Evolutionary conservation across 2,113 vertebrate species (phyloP).

Genomic region (Paramisgurnus dabryanus): DNA sequence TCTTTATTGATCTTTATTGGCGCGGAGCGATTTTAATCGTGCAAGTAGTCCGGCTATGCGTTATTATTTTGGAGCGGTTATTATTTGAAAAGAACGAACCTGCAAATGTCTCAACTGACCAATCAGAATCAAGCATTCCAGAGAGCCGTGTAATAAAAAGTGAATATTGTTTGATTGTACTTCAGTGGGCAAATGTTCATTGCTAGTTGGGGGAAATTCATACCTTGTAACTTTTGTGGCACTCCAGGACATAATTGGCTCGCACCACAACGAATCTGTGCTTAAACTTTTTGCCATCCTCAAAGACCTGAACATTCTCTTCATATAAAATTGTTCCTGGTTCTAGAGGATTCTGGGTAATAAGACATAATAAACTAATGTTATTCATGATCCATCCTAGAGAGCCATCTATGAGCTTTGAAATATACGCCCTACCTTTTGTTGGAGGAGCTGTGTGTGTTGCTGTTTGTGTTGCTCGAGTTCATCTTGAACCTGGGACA

Average conservation of each 20-base stretch:
- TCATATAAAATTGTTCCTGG: slow-evolving; percentile 76
- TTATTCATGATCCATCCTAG: background rate
- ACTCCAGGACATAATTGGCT: slow-evolving; percentile 84
- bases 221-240: slow-evolving; percentile 87
- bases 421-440: slow-evolving; percentile 71
- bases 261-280: slow-evolving; percentile 83
- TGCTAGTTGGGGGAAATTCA: slow-evolving; percentile 17
- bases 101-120: too few relatives aligned
- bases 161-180: background rate
- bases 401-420: background rate
- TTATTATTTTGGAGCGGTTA: too few relatives aligned
- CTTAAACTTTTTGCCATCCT: slow-evolving; percentile 88
- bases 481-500: slow-evolving; percentile 79
- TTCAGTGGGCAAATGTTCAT: background rate
- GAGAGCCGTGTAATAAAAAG: too few relatives aligned
- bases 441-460: slow-evolving; percentile 79
- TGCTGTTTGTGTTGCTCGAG: slow-evolving; percentile 78
- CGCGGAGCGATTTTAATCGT: too few relatives aligned
- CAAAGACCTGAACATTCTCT: slow-evolving; percentile 75
- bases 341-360: slow-evolving; percentile 66
- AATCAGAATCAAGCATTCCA: too few relatives aligned
- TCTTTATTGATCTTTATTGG: too few relatives aligned
- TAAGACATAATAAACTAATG: background rate
- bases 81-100: too few relatives aligned
- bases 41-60: too few relatives aligned